These are phyloP conservation scores for Sturnira hondurensis DNA, from an alignment of 2,113 vertebrate species.

Conservation along the genomic window DNA sequence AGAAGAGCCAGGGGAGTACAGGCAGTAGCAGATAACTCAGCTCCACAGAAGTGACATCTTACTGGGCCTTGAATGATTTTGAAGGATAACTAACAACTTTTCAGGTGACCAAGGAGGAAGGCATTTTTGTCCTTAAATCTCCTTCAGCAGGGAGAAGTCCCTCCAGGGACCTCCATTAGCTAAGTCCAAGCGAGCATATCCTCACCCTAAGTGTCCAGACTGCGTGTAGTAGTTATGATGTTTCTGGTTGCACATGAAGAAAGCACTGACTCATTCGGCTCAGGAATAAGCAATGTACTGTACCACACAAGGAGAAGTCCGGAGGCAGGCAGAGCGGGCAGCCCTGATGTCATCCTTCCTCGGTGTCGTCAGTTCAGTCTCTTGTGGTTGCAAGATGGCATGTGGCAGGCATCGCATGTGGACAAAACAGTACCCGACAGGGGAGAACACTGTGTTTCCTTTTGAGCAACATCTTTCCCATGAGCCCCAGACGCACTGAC, in stretches of 20 bases:
- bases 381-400: neutral
- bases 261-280: neutral
- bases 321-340: neutral
- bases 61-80: neutral
- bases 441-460: neutral
- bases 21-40: neutral
- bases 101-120: neutral
- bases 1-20: neutral
- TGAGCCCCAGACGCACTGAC: too few relatives aligned
- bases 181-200: neutral
- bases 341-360: neutral
- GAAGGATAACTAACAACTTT: neutral
- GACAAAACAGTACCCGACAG: neutral
- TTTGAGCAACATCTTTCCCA: neutral
- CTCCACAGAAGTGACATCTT: neutral
- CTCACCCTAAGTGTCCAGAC: neutral
- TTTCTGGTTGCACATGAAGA: neutral
- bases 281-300: neutral
- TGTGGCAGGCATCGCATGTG: too few relatives aligned
- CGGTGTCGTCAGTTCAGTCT: neutral
- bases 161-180: neutral
- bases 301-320: neutral
- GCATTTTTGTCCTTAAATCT: neutral
- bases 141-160: neutral
- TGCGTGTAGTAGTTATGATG: neutral